A percentile compares a stretch with the other conserved stretches of the same genome.
Conservation (phyloP, 1,140 invertebrate species). For the Calycopis cecrops region DNA sequence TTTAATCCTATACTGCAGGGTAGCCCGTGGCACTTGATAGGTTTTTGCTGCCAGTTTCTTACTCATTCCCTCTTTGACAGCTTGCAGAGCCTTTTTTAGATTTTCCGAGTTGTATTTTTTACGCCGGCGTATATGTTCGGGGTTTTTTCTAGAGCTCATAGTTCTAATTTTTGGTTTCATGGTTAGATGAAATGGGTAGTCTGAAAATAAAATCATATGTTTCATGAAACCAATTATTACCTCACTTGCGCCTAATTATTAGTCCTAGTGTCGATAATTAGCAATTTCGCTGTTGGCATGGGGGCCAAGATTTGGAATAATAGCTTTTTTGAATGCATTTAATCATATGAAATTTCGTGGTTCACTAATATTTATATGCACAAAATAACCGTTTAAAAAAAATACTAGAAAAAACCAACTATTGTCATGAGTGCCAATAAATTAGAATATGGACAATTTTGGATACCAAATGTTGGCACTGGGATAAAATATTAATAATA, state of each 20-base stretch:
- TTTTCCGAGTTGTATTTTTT: background rate
- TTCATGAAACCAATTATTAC: conserved; percentile 1
- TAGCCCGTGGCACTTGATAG: background rate
- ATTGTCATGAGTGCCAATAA: conserved; percentile 1
- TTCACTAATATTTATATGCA: conserved; percentile 11
- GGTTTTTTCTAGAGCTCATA: background rate
- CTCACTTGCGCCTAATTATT: conserved; percentile 6
- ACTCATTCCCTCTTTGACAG: background rate
- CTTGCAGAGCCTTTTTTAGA: background rate
- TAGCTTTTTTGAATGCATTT: background rate
- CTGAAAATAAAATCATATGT: conserved; percentile 2
- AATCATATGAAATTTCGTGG: background rate
- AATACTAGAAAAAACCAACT: conserved; percentile 6
- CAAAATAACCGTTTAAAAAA: conserved; percentile 1
- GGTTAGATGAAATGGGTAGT: background rate
- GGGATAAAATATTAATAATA: no score
- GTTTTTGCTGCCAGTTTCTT: background rate
- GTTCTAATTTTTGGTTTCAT: background rate
- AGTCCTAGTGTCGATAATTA: conserved; percentile 3
- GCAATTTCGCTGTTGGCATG: conserved; percentile 1
- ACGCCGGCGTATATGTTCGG: background rate
- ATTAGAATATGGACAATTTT: conserved; percentile 4
- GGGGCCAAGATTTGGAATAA: conserved; percentile 5
- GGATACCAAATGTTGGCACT: no score
- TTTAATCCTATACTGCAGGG: no score